These are phyloP conservation scores for Alviniconcha strummeri DNA, from an alignment of 2,888 invertebrate genomes.

Conservation along the genomic window DNA sequence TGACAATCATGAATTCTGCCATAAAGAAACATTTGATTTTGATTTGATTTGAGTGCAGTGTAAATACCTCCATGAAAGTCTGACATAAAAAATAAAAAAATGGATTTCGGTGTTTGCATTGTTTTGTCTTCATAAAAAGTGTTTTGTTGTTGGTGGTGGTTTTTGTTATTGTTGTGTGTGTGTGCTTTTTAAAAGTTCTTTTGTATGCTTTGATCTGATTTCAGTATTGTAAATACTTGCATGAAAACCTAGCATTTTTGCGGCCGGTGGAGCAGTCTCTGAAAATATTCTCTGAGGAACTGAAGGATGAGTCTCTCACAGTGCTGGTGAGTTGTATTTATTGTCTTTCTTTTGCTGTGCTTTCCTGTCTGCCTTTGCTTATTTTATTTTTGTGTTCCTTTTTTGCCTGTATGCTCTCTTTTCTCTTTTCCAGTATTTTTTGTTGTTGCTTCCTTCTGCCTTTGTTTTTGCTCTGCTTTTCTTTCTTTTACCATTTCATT, in stretches of 20 bases:
- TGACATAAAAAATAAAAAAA: no score
- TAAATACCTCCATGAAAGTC: no score
- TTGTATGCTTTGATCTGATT: conserved; percentile 41
- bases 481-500: no score
- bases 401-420: neutral
- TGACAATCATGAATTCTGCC: no score
- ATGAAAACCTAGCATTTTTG: conserved; percentile 72
- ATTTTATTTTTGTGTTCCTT: no score
- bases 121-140: no score
- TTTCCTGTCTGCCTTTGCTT: neutral
- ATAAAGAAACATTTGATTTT: no score
- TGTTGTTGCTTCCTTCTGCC: neutral
- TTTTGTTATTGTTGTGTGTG: neutral
- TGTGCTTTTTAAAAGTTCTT: neutral
- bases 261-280: conserved; percentile 70
- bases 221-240: conserved; percentile 72
- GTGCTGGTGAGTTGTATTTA: conserved; percentile 60
- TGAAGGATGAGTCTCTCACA: conserved; percentile 68
- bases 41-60: no score
- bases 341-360: neutral
- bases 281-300: conserved; percentile 62
- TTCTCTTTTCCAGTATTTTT: no score
- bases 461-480: no score
- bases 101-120: no score
- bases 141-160: no score